Evolutionary conservation across 2,113 vertebrate species (phyloP).

Genomic region (Tor tambroides): DNA sequence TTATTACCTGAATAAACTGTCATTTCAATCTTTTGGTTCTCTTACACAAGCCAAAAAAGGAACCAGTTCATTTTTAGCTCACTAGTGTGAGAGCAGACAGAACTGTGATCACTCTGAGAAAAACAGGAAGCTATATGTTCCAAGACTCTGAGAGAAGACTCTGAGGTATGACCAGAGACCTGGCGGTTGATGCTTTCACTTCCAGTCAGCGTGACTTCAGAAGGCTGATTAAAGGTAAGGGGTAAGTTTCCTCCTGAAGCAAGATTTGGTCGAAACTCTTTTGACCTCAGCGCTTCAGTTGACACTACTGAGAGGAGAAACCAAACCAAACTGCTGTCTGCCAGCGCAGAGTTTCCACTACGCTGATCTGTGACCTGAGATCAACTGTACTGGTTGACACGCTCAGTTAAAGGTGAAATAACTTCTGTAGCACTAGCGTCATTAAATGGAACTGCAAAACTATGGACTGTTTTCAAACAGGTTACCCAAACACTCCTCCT

Average conservation of each 20-base stretch:
- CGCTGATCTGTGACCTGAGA: conserved; percentile 56
- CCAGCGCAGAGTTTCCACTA: conserved; percentile 61
- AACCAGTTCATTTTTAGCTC: background rate
- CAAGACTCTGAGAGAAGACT: background rate
- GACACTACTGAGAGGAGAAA: conserved; percentile 38
- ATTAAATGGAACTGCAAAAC: background rate
- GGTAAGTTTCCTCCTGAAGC: conserved; percentile 3
- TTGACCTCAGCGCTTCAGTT: conserved; percentile 8
- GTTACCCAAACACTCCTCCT: background rate
- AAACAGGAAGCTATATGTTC: conserved; percentile 29
- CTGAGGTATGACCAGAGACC: background rate
- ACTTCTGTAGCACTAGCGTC: background rate
- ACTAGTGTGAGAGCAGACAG: background rate
- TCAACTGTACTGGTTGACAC: conserved; percentile 46
- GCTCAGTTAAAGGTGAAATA: background rate
- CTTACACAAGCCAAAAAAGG: background rate
- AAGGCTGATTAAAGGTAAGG: background rate
- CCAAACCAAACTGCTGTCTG: conserved; percentile 49
- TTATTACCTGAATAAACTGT: background rate
- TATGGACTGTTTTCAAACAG: background rate
- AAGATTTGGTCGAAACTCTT: conserved; percentile 15
- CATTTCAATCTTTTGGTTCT: background rate
- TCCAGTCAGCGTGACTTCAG: background rate
- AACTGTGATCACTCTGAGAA: background rate
- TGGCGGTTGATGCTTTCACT: background rate